These are phyloP conservation scores for Drosophila lacteicornis DNA, from an alignment of 1,140 invertebrate genomes.

Conservation along the genomic window DNA sequence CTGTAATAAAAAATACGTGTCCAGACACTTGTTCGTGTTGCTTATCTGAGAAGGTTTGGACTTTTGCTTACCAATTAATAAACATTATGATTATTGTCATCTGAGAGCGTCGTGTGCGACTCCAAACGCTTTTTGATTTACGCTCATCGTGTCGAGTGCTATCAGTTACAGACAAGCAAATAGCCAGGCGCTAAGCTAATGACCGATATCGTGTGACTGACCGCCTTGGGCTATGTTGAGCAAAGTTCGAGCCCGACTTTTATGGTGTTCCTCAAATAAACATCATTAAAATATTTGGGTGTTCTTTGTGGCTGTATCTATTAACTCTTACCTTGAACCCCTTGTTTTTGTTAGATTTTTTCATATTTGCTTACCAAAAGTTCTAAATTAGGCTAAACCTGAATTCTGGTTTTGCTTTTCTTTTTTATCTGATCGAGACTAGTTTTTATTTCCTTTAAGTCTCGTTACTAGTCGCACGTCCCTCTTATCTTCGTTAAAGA, in stretches of 20 bases:
- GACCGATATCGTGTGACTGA: slow-evolving; percentile 58
- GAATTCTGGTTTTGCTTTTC: neutral
- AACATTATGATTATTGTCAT: slow-evolving; percentile 58
- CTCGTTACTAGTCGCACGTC: slow-evolving; percentile 3
- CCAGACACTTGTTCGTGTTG: neutral
- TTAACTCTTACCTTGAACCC: neutral
- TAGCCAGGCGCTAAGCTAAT: slow-evolving; percentile 42
- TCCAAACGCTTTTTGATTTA: slow-evolving; percentile 52
- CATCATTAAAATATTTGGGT: neutral
- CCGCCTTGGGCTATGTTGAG: slow-evolving; percentile 4
- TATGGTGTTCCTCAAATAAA: neutral
- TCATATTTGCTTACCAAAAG: neutral
- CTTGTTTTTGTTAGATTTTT: neutral
- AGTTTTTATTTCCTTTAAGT: slow-evolving; percentile 2
- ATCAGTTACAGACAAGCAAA: slow-evolving; percentile 48
- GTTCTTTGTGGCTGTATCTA: neutral
- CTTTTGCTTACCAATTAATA: slow-evolving; percentile 47
- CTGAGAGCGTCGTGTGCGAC: slow-evolving; percentile 12
- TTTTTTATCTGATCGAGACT: neutral
- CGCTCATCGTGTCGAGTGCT: slow-evolving; percentile 24
- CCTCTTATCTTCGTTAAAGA: neutral
- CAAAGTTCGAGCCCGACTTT: slow-evolving; percentile 1
- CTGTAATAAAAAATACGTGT: neutral
- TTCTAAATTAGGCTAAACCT: too few species aligned
- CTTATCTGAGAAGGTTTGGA: slow-evolving; percentile 34